phyloP scores from a whole-genome alignment of 2,888 invertebrate species.

The Drosophila leonis region DNA sequence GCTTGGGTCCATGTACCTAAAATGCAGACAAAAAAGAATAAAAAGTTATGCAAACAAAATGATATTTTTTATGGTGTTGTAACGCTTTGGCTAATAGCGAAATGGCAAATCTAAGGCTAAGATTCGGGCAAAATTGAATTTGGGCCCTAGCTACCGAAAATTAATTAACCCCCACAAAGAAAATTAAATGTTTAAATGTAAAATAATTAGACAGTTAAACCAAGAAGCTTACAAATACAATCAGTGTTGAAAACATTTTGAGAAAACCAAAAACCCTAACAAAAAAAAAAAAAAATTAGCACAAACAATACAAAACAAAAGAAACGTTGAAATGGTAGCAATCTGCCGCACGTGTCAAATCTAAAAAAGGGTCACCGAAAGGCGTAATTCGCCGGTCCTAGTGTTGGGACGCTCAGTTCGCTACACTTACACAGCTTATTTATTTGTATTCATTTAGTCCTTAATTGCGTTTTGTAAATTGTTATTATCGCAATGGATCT shows the following conservation, averaged over 20 bases:
- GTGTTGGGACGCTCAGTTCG: slow-evolving; percentile 28
- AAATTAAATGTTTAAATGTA: slow-evolving; percentile 81
- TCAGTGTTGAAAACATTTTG: slow-evolving; percentile 83
- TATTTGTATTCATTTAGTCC: slow-evolving; percentile 65
- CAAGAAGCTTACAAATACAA: slow-evolving; percentile 85
- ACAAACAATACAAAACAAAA: slow-evolving; percentile 26
- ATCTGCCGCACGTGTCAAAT: slow-evolving; percentile 58
- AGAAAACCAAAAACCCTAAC: slow-evolving; percentile 43
- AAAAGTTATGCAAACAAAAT: slow-evolving; percentile 55
- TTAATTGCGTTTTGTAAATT: slow-evolving; percentile 55
- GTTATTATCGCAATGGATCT: slow-evolving; percentile 62
- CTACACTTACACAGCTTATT: slow-evolving; percentile 59
- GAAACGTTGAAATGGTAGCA: slow-evolving; percentile 52
- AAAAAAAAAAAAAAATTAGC: slow-evolving; percentile 23
- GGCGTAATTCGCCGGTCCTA: slow-evolving; percentile 18
- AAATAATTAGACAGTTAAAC: slow-evolving; percentile 83
- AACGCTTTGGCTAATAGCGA: slow-evolving; percentile 60
- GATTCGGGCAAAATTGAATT: slow-evolving; percentile 65
- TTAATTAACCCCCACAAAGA: slow-evolving; percentile 51
- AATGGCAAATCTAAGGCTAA: slow-evolving; percentile 56
- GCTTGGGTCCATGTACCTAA: slow-evolving; percentile 69
- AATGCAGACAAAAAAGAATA: slow-evolving; percentile 16
- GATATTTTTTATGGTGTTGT: slow-evolving; percentile 77
- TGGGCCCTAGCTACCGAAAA: slow-evolving; percentile 55
- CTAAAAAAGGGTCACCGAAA: slow-evolving; percentile 58